Evolutionary conservation across 2,888 invertebrate genomes (phyloP), one percentile per base, ranked within the genome.

Genomic region (Drosophila subquinaria): DNA sequence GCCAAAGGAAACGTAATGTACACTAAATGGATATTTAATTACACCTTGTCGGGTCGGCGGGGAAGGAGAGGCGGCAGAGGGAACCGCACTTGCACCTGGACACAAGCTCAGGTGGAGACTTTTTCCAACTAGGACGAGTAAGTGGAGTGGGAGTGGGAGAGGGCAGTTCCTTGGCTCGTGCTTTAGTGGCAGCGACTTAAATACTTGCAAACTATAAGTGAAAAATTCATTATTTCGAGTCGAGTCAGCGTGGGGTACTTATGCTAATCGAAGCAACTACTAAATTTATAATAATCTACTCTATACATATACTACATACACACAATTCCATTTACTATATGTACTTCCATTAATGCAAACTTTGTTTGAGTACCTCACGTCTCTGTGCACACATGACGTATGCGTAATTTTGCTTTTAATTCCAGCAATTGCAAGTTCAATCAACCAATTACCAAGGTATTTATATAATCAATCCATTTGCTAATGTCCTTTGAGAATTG

Each of bases 11-110:
- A 81, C 79, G 84, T 88, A 88, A 84, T 89, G 89, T 83, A 84
- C 87, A 87, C 89, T 86, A 88, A 84, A 84, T 88, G 83, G 83
- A 88, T 84, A 84, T 84, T 84, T 84, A 84, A 84, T 84, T 84
- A 84, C 87, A 86, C 83, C 81, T 88, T 81, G 66, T 69, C 69
- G 56, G 55, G 20, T n/a, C 40, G 27, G n/a, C 55, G 2, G 38
- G 10, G 2, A 42, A 8, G 0, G 6, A 20, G 35, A 5, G 11
- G 30, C 6, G 36, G 13, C 0, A 1, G 53, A 53, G 35, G 15
- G 4, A 35, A 57, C 42, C n/a, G 40, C 20, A 48, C 45, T 40
- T 57, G 71, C 71, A 70, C 71, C 71, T 70, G 71, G 70, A 38
- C 51, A 51, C 51, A n/a, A 8, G 59, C 45, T 38, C 73, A 69